Base-by-base conservation (phyloP, 2,888 invertebrate species). In the Lasioglossum marginatum region DNA sequence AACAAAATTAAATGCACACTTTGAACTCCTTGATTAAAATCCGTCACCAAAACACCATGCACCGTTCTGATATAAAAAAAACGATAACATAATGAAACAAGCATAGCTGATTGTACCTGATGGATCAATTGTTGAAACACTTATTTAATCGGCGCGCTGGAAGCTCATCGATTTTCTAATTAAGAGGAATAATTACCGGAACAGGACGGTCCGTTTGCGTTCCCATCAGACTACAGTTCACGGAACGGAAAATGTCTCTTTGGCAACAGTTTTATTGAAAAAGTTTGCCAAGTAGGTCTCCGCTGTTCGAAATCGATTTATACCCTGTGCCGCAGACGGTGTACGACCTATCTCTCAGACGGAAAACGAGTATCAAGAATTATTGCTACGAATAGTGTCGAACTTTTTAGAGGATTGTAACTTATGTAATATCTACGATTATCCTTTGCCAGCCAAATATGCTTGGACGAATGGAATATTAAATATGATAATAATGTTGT, bases 201-300 rank as follows among this genome's bases (percentile, higher is more conserved):
- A 57, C 16, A n/a, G 12, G 27, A 27, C 5, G 43, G 43, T 23
- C 43, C 45, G 16, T n/a, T 31, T 31, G 31, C 27, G 43, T 66
- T 66, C n/a, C 12, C 70, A 31, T 52, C 37, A 34, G 75, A 14
- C 34, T 72, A 23, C 19, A 40, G 23, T 40, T 16, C 0, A 14
- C 14, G 14, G 0, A 48, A 52, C 52, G 12, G 27, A 48, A 31
- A 81, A 83, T 72, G 12, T 34, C 43, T 27, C 14, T 34, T 88
- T 89, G 84, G 82, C 81, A 80, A 63, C 14, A 40, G 37, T 83
- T 81, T 87, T 85, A 83, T 86, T 77, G 81, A 87, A 77, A 85
- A 77, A 86, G 70, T 89, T 89, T 84, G 87, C 86, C 79, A 90
- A 86, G 70, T 87, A 52, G 79, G 85, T 74, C 77, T 82, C 10